These are phyloP conservation scores for Drosophila micromelanica DNA, from an alignment of 1,140 invertebrate species.

Conservation along the genomic window DNA sequence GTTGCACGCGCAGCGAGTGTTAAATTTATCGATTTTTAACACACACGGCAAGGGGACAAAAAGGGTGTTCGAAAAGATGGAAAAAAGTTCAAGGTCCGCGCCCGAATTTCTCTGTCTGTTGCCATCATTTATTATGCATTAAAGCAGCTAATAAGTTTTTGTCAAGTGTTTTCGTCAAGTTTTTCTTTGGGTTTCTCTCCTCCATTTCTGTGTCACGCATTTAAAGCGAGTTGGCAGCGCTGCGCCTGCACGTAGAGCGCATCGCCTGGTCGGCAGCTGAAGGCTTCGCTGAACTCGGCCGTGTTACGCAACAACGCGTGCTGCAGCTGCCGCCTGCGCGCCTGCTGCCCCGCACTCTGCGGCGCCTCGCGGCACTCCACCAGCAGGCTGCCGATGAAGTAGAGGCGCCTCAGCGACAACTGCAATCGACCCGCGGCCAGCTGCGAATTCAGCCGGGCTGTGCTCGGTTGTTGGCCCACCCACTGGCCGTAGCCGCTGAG, in stretches of 20 bases:
- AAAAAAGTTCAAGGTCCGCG: constrained; percentile 68
- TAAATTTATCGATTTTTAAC: constrained; percentile 61
- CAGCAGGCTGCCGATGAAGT: constrained; percentile 66
- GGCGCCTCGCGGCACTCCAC: constrained; percentile 49
- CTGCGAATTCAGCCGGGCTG: constrained; percentile 42
- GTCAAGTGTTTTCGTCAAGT: constrained; percentile 1
- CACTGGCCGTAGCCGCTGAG: constrained; percentile 52
- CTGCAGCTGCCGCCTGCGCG: constrained; percentile 43
- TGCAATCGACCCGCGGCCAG: constrained; percentile 55
- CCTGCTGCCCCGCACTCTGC: constrained; percentile 40
- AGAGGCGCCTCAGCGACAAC: constrained; percentile 54
- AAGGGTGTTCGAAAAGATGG: neutral
- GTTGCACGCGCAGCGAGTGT: constrained; percentile 12
- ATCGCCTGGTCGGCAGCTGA: constrained; percentile 58
- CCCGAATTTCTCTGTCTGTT: constrained; percentile 1
- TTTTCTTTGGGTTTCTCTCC: constrained; percentile 1
- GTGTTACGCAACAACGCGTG: constrained; percentile 62
- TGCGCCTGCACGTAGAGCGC: constrained; percentile 43
- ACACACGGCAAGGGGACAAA: constrained; percentile 1
- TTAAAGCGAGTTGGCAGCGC: constrained; percentile 44
- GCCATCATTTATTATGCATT: constrained; percentile 39
- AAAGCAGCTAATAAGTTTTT: constrained; percentile 1
- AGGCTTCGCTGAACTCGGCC: constrained; percentile 60
- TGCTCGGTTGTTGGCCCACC: constrained; percentile 40
- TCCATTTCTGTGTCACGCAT: constrained; percentile 1